Conservation (phyloP, 2,113 vertebrate species). For the Istiophorus platypterus region DNA sequence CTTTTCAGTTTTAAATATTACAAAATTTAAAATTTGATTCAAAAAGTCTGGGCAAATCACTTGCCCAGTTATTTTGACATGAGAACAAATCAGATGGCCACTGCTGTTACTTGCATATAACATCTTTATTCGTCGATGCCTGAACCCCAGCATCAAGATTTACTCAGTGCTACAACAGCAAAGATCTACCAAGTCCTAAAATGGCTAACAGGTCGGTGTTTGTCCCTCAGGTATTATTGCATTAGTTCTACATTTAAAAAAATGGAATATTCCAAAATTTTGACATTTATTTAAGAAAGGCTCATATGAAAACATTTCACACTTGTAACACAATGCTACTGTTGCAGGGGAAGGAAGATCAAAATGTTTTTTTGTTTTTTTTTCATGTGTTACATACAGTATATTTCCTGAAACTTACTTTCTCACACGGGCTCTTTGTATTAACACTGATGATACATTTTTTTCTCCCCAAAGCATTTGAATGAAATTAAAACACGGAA, state of each 20-base stretch:
- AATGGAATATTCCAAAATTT: slow-evolving; percentile 12
- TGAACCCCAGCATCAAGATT: slow-evolving; percentile 76
- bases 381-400: background rate
- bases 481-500: background rate
- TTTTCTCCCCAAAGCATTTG: background rate
- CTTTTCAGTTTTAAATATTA: no score
- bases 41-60: no score
- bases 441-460: slow-evolving; percentile 29
- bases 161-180: slow-evolving; percentile 71
- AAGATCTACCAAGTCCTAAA: slow-evolving; percentile 51
- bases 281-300: slow-evolving; percentile 33
- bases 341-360: slow-evolving; percentile 15
- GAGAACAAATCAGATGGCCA: slow-evolving; percentile 16
- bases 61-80: no score
- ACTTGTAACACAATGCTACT: slow-evolving; percentile 46
- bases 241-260: slow-evolving; percentile 43
- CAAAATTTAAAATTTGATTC: no score
- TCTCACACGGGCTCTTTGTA: background rate
- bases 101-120: slow-evolving; percentile 71
- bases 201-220: slow-evolving; percentile 45
- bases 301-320: slow-evolving; percentile 44
- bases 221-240: slow-evolving; percentile 62
- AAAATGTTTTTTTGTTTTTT: background rate
- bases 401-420: background rate
- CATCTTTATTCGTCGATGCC: slow-evolving; percentile 76